phyloP scores from a whole-genome alignment of 2,797 vertebrate species.

The Phalanger gymnotis region DNA sequence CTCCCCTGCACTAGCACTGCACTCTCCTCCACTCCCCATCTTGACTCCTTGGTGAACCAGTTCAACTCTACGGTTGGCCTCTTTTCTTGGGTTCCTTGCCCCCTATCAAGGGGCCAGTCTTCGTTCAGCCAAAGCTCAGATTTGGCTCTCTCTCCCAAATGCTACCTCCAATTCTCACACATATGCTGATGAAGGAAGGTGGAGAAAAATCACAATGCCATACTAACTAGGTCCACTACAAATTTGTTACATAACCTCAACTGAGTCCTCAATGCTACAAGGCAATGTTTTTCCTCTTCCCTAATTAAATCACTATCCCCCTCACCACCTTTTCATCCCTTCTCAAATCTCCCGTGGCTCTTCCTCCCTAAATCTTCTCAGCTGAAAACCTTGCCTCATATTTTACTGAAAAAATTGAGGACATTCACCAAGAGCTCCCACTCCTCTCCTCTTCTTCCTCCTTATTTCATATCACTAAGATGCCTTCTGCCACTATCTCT shows the following conservation, averaged over 20 bases:
- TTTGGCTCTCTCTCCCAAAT: not conserved
- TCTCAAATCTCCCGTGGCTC: not conserved
- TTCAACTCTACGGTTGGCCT: not conserved
- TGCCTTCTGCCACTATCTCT: not conserved
- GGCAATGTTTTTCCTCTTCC: not conserved
- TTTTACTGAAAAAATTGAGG: not conserved
- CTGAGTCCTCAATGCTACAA: not conserved
- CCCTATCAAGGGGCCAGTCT: not conserved
- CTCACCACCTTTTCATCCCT: not conserved
- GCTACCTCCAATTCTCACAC: not conserved
- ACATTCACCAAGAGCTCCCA: not conserved
- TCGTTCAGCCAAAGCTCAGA: not conserved
- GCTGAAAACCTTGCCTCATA: not conserved
- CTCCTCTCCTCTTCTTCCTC: not conserved
- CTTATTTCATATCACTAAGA: not conserved
- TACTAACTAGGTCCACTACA: not conserved
- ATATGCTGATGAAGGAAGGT: not conserved
- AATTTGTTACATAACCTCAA: not conserved
- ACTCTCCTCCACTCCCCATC: not conserved
- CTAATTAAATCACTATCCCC: not conserved
- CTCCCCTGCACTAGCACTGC: not conserved
- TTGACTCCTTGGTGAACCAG: not conserved
- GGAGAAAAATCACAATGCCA: not conserved
- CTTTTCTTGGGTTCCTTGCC: not conserved
- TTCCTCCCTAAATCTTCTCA: not conserved